phyloP scores from a whole-genome alignment of 1,140 invertebrate species.

The Heliconius himera region DNA sequence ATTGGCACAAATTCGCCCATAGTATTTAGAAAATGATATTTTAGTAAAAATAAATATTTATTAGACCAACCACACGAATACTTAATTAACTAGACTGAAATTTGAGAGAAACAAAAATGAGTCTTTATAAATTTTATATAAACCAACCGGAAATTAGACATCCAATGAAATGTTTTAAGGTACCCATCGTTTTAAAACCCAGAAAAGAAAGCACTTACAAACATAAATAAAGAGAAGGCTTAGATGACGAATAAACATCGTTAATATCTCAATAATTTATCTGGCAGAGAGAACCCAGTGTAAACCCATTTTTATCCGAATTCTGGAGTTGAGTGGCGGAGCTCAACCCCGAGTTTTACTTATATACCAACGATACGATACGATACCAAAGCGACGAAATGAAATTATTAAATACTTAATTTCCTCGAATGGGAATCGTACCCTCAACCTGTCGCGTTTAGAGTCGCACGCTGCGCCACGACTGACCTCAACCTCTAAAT shows the following conservation, averaged over 20 bases:
- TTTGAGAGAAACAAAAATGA: background rate
- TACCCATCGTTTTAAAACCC: background rate
- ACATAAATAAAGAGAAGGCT: background rate
- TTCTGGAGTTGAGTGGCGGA: no score
- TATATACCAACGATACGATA: no score
- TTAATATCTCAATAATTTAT: background rate
- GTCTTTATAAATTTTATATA: background rate
- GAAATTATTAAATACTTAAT: no score
- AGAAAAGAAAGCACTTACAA: background rate
- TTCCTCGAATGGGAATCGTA: no score
- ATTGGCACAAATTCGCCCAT: background rate
- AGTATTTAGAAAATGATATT: background rate
- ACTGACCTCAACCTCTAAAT: background rate
- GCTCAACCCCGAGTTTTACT: no score
- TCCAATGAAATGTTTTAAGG: background rate
- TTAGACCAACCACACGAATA: background rate
- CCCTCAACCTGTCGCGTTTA: no score
- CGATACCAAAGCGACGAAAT: no score
- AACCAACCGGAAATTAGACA: background rate
- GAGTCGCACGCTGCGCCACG: no score
- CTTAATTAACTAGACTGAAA: no score
- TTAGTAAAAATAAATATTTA: background rate
- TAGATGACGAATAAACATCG: background rate
- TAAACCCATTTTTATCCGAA: no score
- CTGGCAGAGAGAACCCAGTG: no score